Base-by-base conservation (phyloP, 2,797 vertebrate genomes). In the Sphaeramia orbicularis region DNA sequence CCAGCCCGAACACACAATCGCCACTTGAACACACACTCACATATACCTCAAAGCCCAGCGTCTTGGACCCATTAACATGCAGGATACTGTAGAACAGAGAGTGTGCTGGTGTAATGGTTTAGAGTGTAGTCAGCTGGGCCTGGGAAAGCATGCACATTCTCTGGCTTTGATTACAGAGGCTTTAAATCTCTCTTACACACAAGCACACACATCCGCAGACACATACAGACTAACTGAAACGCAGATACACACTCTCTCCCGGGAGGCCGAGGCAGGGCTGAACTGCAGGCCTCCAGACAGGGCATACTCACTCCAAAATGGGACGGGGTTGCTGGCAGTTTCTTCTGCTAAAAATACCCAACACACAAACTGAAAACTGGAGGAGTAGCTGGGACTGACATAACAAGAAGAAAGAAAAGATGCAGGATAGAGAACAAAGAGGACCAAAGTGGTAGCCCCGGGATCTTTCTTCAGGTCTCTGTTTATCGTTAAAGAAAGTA, bases 121-220 rank as follows among this genome's bases (percentile, higher is more conserved):
- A 68, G 65, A 71, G 77, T 80, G 73, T 60, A 82, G 77, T 84
- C 84, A 85, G 86, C 85, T 86, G 88, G 79, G 77, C 79, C 83
- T 91, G 89, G 82, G 87, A 89, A 89, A 86, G 78, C 84, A 84
- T 71, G 77, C 67, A 68, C 69, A 66, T 72, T 84, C 71, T 80
- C 82, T 86, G 77, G 82, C 71, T 91, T 84, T 87, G 71, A 84
- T 87, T 86, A 86, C 70, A 83, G 65, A 71, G 65, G 71, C 73
- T 81, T 83, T 83, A 85, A 85, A 85, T 82, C 75, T 83, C 57
- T 53, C 59, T 74, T 21, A 38, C 66, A 70, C 74, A 61, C 21
- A 41, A 32, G 54, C 41, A 73, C 53, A 70, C 38, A 75, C 6
- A 52, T 10, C 27, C 42, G 59, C 48, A 69, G 62, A 76, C 42